Base-by-base conservation (phyloP, 2,113 vertebrate genomes). In the Vulpes vulpes region DNA sequence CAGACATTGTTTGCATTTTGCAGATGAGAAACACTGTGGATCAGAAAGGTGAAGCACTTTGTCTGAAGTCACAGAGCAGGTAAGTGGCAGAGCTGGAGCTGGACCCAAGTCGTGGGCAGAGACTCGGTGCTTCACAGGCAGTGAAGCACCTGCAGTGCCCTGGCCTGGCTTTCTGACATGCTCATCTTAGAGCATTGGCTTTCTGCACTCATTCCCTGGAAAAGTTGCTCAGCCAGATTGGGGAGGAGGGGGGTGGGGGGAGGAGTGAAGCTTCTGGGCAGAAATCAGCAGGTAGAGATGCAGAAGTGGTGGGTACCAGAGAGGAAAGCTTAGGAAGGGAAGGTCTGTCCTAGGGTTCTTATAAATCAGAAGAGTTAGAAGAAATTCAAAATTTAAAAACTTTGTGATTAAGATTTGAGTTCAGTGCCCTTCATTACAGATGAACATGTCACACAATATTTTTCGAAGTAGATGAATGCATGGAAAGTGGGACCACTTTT, bases 131-230 rank as follows among this genome's bases (percentile, higher is more conserved):
- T 43, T 30, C 1, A 0, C 49, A 16, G 43, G 10, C 12, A 17
- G 2, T 0, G 0, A 15, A 1, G 73, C 73, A 11, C 62, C 19
- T 20, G 62, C 3, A 3, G 23, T 19, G 8, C 67, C 25, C 4
- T 35, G 51, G 35, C 30, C 59, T 19, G 2, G 49, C 20, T n/a
- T 32, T 73, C 27, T 43, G 32, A 3, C 10, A 51, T 62, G 22
- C 32, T 62, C 23, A 5, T 79, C 27, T 51, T 38, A 12, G 10
- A 11, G 14, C 11, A 3, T n/a, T 30, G 59, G 5, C 35, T 59
- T 35, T 65, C 74, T 81, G 35, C 30, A 1, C 19, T 53, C 65
- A 5, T 5, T 80, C 65, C 51, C 74, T 30, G 4, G 30, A 59
- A 32, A 38, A 8, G 38, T 30, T 12, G 17, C 73, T n/a, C 16